Evolutionary conservation across 2,797 vertebrate genomes (phyloP), one percentile per base, ranked within the genome.

Genomic region (Helostoma temminkii): DNA sequence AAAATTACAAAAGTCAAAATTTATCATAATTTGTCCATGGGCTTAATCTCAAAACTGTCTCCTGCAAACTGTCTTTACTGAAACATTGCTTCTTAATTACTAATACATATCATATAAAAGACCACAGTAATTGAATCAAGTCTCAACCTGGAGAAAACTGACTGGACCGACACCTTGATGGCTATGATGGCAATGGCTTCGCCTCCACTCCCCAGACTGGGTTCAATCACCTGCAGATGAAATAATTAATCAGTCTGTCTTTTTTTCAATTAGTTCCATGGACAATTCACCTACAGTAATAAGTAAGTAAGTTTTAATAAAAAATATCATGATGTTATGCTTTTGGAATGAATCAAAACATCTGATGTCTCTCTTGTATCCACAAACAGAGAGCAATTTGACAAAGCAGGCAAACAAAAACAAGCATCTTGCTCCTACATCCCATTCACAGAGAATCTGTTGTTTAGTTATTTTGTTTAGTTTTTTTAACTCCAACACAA

Each of bases 161-260:
- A 92, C 45, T 85, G 90, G 0, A 94, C 87, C 0, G 95, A 95
- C 66, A 97, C 68, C 16, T 81, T 95, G 63, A 98, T 89, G 1
- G 93, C 80, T 55, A 97, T 91, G 66, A 71, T 81, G 60, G 90
- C 90, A 0, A 97, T 92, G 36, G 80, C 81, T 83, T 96, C 93
- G 3, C 90, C 92, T 52, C 85, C 93, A 9, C 93, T 81, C 7
- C 76, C 26, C 9, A 89, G 1, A 53, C 6, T 93, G 52, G 95
- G 95, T 56, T 99, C 96, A 77, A 94, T 94, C 64, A 98, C 92
- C 97, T 98, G 85, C 1, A 74, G 22, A 39, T 39, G 9, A 65
- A 14, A 43, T n/a, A n/a, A n/a, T n/a, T n/a, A n/a, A n/a, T n/a
- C n/a, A n/a, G n/a, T n/a, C n/a, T n/a, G n/a, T n/a, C n/a, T n/a